Base-by-base conservation (phyloP, 1,140 invertebrate genomes). In the Lasaia peninsularis region DNA sequence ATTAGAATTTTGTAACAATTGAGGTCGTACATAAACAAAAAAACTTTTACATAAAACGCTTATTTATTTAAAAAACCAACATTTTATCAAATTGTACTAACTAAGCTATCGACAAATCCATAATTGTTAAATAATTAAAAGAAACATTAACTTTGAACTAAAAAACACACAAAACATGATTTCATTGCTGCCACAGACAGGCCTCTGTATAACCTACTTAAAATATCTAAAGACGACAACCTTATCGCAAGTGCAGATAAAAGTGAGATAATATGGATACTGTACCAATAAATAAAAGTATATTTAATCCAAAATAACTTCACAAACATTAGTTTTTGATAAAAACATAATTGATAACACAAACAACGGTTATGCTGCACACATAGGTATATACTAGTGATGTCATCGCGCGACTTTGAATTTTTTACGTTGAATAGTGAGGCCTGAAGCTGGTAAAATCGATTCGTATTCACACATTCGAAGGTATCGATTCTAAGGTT, bases 321-420 rank as follows among this genome's bases (percentile, higher is more conserved):
- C 72, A 80, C 69, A 84, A 82, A 80, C 80, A 85, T 75, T 76
- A 82, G 73, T 84, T 83, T 86, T 88, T 80, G 85, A 88, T 88
- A 88, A 88, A 88, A 88, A 88, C 85, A 86, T 80, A 80, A 85
- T 80, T 83, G 75, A 80, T 84, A 87, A 84, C 79, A 85, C 78
- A 84, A 81, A 81, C 75, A 83, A 79, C 71, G 68, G 63, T 71
- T 65, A 56, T 51, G 64, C 69, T 58, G 69, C 68, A 75, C 71
- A 71, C 61, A 68, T 71, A 74, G 66, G 73, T 66, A 81, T 70
- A 60, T 57, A 69, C 70, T 70, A 71, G 73, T 71, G 71, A 69
- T 69, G 73, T 67, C 63, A 69, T 64, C 35, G 37, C 37, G 37
- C 16, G 1, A 44, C 37, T 20, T 40, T 44, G 40, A 44, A 44